Evolutionary conservation across 2,113 vertebrate species (phyloP).

Genomic region (Microtus oregoni): DNA sequence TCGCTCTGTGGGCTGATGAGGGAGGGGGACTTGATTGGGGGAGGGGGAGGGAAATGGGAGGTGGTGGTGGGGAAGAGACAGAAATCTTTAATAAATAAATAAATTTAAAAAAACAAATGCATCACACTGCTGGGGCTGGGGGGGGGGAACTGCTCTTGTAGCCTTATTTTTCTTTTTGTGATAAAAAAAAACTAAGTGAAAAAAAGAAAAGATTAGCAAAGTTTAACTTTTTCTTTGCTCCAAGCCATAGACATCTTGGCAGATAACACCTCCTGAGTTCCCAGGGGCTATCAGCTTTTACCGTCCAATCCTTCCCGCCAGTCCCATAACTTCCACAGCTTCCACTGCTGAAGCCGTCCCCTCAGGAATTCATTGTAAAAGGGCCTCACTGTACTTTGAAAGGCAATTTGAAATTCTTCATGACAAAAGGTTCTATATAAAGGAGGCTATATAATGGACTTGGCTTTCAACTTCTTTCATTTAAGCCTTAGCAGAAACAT

Average conservation of each 20-base stretch:
- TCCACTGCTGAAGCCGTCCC: not conserved
- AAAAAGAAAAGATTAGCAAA: not conserved
- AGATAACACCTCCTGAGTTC: conserved; percentile 30
- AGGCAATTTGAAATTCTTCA: conserved; percentile 79
- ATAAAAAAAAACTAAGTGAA: too few species aligned
- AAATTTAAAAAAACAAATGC: too few species aligned
- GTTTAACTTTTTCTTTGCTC: conserved; percentile 52
- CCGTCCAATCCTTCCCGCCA: conserved; percentile 18
- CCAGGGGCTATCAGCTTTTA: not conserved
- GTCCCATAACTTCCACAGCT: not conserved
- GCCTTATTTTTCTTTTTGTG: too few species aligned
- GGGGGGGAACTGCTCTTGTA: too few species aligned
- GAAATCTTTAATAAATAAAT: too few species aligned
- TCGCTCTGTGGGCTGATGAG: too few species aligned
- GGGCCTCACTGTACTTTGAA: conserved; percentile 73
- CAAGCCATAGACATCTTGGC: conserved; percentile 21
- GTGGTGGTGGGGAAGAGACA: too few species aligned
- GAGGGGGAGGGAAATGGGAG: too few species aligned
- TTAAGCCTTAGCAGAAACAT: conserved; percentile 80
- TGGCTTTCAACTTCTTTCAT: conserved; percentile 81
- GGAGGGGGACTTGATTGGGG: too few species aligned
- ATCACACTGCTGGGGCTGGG: too few species aligned
- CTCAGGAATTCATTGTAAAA: conserved; percentile 78
- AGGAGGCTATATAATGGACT: conserved; percentile 78
- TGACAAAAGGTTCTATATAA: conserved; percentile 79